Evolutionary conservation across 2,797 vertebrate genomes (phyloP).

Genomic region (Melanotaenia boesemani): DNA sequence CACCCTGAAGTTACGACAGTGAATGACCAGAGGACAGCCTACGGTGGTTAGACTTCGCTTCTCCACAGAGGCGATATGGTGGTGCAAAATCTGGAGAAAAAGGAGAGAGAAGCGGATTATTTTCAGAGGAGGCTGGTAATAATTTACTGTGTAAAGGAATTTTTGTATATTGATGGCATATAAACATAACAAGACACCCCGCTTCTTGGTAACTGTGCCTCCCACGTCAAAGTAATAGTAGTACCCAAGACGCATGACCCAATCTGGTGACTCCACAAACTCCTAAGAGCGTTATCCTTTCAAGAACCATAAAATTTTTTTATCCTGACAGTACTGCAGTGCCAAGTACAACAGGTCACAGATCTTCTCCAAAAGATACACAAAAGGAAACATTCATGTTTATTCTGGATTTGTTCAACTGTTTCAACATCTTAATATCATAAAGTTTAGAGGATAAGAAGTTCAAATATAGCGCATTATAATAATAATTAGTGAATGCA

Average conservation of each 20-base stretch:
- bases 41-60: constrained; percentile 94
- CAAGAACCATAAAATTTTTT: background rate
- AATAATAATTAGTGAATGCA: constrained; percentile 35
- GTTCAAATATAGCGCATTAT: constrained; percentile 28
- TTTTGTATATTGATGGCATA: background rate
- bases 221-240: background rate
- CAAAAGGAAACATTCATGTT: background rate
- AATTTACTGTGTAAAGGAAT: too few relatives aligned
- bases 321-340: background rate
- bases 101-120: too few relatives aligned
- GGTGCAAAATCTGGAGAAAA: constrained; percentile 91
- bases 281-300: background rate
- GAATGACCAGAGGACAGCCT: constrained; percentile 96
- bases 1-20: constrained; percentile 95
- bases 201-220: too few relatives aligned
- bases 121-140: too few relatives aligned
- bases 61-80: constrained; percentile 95
- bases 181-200: background rate
- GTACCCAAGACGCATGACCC: too few relatives aligned
- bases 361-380: background rate
- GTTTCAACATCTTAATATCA: background rate
- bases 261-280: background rate
- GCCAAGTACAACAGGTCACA: too few relatives aligned
- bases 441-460: constrained; percentile 19
- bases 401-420: background rate